Evolutionary conservation across 2,113 vertebrate genomes (phyloP).

Genomic region (Ailuropoda melanoleuca): DNA sequence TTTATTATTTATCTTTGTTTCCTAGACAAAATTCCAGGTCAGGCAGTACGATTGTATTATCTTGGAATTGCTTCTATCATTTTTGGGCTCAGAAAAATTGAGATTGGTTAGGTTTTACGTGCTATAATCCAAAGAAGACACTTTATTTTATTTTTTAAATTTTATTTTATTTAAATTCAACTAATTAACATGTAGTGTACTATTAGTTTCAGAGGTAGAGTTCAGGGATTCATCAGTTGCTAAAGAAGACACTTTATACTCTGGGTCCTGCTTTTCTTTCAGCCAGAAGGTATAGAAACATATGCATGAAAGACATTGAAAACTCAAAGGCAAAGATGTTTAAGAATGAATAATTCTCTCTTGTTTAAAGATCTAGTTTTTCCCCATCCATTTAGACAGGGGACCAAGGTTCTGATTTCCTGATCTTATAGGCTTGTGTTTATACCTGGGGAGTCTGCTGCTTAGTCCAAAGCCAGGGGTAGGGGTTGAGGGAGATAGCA

Average conservation of each 20-base stretch:
- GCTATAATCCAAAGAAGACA: background rate
- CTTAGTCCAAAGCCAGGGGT: background rate
- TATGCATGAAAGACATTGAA: background rate
- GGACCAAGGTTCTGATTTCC: background rate
- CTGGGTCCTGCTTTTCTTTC: background rate
- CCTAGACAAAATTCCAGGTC: background rate
- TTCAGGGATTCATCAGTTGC: background rate
- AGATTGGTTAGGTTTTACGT: conserved; percentile 31
- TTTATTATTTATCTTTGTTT: conserved; percentile 13
- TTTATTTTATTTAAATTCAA: background rate
- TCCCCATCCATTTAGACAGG: background rate
- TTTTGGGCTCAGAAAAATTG: background rate
- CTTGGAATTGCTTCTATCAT: background rate
- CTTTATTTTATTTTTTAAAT: background rate
- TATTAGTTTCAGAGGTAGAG: background rate
- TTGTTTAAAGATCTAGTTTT: background rate
- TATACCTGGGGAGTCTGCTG: background rate
- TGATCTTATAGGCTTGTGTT: background rate
- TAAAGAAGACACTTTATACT: background rate
- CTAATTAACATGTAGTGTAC: background rate
- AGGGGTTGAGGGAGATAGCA: background rate
- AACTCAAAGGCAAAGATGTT: background rate
- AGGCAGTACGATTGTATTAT: background rate
- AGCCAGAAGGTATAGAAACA: background rate
- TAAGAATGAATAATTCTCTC: background rate